Percentiles rank a stretch among this genome's conserved stretches.
These are phyloP conservation scores for Gadopsis marmoratus DNA, from an alignment of 2,797 vertebrate genomes.

Conservation along the genomic window DNA sequence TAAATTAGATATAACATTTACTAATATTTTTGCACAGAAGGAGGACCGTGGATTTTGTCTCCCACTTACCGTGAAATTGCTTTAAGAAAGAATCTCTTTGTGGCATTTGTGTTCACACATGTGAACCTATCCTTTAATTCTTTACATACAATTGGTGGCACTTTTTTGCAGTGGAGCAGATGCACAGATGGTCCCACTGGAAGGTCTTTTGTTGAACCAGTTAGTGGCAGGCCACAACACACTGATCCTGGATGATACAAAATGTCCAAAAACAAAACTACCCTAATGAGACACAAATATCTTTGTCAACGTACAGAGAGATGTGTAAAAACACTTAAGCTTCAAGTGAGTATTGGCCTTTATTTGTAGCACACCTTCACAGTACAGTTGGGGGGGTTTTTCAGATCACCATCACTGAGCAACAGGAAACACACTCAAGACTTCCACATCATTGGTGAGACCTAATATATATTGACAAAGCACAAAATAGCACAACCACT, in stretches of 20 bases:
- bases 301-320: background rate
- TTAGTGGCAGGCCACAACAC: background rate
- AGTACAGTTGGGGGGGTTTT: background rate
- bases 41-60: background rate
- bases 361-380: background rate
- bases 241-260: background rate
- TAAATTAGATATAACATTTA: too few relatives aligned
- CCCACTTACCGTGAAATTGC: too few relatives aligned
- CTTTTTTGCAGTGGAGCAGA: background rate
- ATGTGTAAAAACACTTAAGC: background rate
- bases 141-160: background rate
- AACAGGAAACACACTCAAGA: slow-evolving; percentile 66
- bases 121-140: background rate
- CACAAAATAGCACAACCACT: background rate
- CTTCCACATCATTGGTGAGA: slow-evolving; percentile 19
- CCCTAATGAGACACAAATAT: background rate
- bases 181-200: background rate
- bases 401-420: slow-evolving; percentile 2
- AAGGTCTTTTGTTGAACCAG: background rate
- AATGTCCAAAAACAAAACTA: background rate
- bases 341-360: background rate
- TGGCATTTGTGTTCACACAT: background rate
- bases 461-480: background rate
- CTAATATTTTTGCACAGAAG: too few relatives aligned
- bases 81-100: too few relatives aligned